phyloP scores from a whole-genome alignment of 2,797 vertebrate species.

The Hephaestus fuliginosus region DNA sequence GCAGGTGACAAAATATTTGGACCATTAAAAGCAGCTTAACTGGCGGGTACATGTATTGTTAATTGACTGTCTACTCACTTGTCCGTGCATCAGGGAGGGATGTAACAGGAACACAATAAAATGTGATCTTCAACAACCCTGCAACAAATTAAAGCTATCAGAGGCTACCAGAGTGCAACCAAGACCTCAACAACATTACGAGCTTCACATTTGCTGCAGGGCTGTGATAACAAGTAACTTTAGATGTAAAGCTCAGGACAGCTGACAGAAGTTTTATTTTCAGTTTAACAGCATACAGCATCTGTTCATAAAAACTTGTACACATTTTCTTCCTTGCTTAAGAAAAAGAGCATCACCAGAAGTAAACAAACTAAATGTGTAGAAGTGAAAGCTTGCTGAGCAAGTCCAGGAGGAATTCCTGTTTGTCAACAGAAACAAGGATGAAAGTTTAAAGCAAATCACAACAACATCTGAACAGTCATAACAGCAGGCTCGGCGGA shows the following conservation, averaged over 20 bases:
- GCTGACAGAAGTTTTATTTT: slow-evolving; percentile 43
- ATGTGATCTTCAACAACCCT: neutral
- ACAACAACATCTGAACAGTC: slow-evolving; percentile 21
- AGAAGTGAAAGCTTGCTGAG: slow-evolving; percentile 10
- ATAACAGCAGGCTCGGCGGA: neutral
- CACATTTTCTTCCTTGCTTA: slow-evolving; percentile 11
- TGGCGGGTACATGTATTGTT: neutral
- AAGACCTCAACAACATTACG: neutral
- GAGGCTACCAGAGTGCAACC: neutral
- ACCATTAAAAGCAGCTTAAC: neutral
- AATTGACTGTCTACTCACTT: neutral
- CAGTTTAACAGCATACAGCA: slow-evolving; percentile 76
- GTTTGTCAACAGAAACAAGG: slow-evolving; percentile 38
- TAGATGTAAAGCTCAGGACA: slow-evolving; percentile 16
- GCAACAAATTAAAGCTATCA: neutral
- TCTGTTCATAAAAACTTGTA: slow-evolving; percentile 70
- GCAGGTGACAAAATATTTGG: neutral
- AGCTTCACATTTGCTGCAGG: neutral
- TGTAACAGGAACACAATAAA: neutral
- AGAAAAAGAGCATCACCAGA: slow-evolving; percentile 18
- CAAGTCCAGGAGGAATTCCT: slow-evolving; percentile 9
- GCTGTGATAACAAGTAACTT: neutral
- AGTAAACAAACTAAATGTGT: slow-evolving; percentile 26
- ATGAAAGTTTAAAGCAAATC: slow-evolving; percentile 31
- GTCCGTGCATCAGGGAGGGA: neutral